These are phyloP conservation scores for Muschampia plurimacula DNA, from an alignment of 2,888 invertebrate genomes.

Conservation along the genomic window DNA sequence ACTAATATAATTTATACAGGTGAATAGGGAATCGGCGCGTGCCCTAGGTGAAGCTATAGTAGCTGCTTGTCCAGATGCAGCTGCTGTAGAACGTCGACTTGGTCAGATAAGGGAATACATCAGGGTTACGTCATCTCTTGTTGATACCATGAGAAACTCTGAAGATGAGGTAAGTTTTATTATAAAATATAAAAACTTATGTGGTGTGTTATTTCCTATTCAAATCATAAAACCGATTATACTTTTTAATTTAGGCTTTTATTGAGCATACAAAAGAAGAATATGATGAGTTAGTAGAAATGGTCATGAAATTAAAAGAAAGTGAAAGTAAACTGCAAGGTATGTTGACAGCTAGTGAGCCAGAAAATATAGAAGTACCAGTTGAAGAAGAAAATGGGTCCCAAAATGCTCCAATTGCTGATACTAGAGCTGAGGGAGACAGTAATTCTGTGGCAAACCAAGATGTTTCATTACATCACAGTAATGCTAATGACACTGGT, in stretches of 20 bases:
- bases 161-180: constrained; percentile 87
- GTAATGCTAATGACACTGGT: constrained; percentile 58
- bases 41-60: constrained; percentile 79
- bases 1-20: constrained; percentile 50
- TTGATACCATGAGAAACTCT: constrained; percentile 89
- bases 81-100: constrained; percentile 88
- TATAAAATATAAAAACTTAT: not conserved
- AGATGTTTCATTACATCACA: constrained; percentile 53
- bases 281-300: constrained; percentile 87
- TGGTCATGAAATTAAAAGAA: constrained; percentile 89
- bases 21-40: constrained; percentile 75
- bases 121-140: constrained; percentile 88
- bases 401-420: constrained; percentile 21
- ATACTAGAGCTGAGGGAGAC: constrained; percentile 32
- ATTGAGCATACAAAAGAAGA: constrained; percentile 83
- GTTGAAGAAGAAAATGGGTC: constrained; percentile 57
- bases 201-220: constrained; percentile 55
- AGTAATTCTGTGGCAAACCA: constrained; percentile 41
- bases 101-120: constrained; percentile 91
- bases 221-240: constrained; percentile 17
- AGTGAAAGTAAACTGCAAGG: constrained; percentile 88
- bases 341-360: constrained; percentile 74
- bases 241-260: constrained; percentile 76
- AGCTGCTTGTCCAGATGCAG: constrained; percentile 86
- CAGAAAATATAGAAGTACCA: constrained; percentile 72